A percentile compares a stretch with the other conserved stretches of the same genome.
These are phyloP conservation scores for Glossophaga mutica DNA, from an alignment of 2,797 vertebrate genomes.

Conservation along the genomic window DNA sequence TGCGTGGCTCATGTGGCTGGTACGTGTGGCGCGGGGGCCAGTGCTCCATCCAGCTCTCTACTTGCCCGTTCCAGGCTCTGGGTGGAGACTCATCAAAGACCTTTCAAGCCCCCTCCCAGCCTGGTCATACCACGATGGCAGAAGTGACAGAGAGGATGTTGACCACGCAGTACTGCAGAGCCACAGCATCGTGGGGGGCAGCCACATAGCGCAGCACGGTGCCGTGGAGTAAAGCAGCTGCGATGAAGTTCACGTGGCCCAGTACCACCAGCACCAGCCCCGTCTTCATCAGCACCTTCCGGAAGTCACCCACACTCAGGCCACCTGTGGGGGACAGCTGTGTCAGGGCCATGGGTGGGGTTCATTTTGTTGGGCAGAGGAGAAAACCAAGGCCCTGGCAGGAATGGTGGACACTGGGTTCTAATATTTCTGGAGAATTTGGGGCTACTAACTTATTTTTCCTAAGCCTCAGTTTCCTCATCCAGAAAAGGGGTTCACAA, in stretches of 20 bases:
- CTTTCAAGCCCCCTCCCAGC: background rate
- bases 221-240: slow-evolving; percentile 87
- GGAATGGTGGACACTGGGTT: background rate
- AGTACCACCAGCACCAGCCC: slow-evolving; percentile 91
- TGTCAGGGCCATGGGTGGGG: background rate
- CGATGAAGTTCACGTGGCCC: slow-evolving; percentile 92
- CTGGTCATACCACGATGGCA: slow-evolving; percentile 86
- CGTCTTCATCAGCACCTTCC: slow-evolving; percentile 92
- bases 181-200: slow-evolving; percentile 65
- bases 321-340: slow-evolving; percentile 65
- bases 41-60: background rate
- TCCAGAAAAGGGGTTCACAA: background rate
- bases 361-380: background rate
- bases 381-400: background rate
- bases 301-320: slow-evolving; percentile 78
- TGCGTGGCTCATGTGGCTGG: background rate
- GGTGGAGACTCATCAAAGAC: background rate
- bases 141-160: slow-evolving; percentile 87
- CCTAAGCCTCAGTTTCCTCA: slow-evolving; percentile 44
- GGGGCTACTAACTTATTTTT: background rate
- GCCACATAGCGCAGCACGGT: slow-evolving; percentile 88
- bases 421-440: background rate
- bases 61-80: background rate
- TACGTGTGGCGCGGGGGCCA: background rate
- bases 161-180: slow-evolving; percentile 85